phyloP scores from a whole-genome alignment of 2,113 vertebrate species.

The Callionymus lyra region DNA sequence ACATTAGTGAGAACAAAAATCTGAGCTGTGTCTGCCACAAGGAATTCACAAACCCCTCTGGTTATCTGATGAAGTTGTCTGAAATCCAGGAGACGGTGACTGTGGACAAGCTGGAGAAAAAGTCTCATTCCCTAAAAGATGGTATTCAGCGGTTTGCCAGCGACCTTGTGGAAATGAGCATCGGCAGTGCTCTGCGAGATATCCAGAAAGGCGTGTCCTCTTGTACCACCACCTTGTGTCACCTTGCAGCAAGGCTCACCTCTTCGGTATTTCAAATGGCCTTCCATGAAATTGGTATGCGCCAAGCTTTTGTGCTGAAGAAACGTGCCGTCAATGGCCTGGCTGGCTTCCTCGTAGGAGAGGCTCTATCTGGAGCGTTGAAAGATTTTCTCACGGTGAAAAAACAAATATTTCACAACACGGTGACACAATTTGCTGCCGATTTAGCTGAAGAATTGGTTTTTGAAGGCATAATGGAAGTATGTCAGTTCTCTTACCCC shows the following conservation, averaged over 20 bases:
- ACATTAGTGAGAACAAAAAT: constrained; percentile 70
- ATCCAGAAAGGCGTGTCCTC: constrained; percentile 88
- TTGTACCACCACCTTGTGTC: constrained; percentile 86
- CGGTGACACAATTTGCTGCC: constrained; percentile 80
- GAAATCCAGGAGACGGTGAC: constrained; percentile 69
- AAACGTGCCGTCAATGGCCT: constrained; percentile 83
- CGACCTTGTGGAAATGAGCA: constrained; percentile 89
- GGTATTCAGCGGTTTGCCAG: constrained; percentile 89
- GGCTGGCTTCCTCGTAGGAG: constrained; percentile 82
- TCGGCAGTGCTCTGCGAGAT: constrained; percentile 88
- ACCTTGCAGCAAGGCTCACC: constrained; percentile 83
- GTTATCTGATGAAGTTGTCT: constrained; percentile 68
- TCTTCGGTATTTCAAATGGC: constrained; percentile 94
- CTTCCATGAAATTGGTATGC: constrained; percentile 90
- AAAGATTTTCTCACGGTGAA: constrained; percentile 83
- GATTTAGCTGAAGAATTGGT: constrained; percentile 92
- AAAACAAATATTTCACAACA: constrained; percentile 89
- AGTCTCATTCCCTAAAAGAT: constrained; percentile 76
- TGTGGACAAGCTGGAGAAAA: constrained; percentile 69
- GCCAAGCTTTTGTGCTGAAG: constrained; percentile 78
- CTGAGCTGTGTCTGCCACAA: constrained; percentile 72
- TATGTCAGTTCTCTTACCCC: constrained; percentile 92
- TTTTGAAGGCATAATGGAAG: constrained; percentile 98
- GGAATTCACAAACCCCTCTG: constrained; percentile 63
- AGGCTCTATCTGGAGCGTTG: constrained; percentile 84